Base-by-base conservation (phyloP, 2,113 vertebrate species). In the Alethe diademata region DNA sequence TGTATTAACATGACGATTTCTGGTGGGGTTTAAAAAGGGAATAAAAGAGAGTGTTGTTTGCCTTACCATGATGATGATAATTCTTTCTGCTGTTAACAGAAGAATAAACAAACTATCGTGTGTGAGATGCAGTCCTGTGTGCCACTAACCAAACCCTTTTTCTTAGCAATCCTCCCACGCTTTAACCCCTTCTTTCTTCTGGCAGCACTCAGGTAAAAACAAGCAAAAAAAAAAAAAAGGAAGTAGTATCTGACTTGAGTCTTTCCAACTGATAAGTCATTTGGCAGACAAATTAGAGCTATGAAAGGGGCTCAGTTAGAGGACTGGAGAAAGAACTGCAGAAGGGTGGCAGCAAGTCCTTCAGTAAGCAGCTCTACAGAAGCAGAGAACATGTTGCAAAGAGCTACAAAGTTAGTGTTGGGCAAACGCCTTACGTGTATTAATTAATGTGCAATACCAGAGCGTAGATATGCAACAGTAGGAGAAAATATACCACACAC, bases 21-120 rank as follows among this genome's bases (percentile, higher is more conserved):
- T 83, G 23, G 15, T 76, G 71, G 24, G 22, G 11, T 88, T 94
- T 87, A 83, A 83, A 93, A 57, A 53, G 58, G 74, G 62, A 26
- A 57, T 16, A 85, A 79, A 71, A 95, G 84, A 97, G 80, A 74
- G 50, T 42, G 70, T 54, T 79, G 24, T 67, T 78, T 95, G 83
- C 84, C 98, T 98, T 98, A 98, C 98, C 98, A 98, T 98, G 92
- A 79, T 95, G 96, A 64, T 76, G 95, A 95, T 90, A 95, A 92
- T 97, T 95, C 95, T 96, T 96, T 97, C 93, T 92, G 94, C 76
- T 91, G 86, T 96, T 97, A 98, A 97, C 38, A 86, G 92, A 92
- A 90, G 94, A 92, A 89, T 89, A 97, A 91, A 93, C 92, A 94
- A 96, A 93, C 54, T 88, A 92, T 38, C 33, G 24, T 94, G 81